These are phyloP conservation scores for Belonocnema kinseyi DNA, from an alignment of 1,140 invertebrate species.

Conservation along the genomic window DNA sequence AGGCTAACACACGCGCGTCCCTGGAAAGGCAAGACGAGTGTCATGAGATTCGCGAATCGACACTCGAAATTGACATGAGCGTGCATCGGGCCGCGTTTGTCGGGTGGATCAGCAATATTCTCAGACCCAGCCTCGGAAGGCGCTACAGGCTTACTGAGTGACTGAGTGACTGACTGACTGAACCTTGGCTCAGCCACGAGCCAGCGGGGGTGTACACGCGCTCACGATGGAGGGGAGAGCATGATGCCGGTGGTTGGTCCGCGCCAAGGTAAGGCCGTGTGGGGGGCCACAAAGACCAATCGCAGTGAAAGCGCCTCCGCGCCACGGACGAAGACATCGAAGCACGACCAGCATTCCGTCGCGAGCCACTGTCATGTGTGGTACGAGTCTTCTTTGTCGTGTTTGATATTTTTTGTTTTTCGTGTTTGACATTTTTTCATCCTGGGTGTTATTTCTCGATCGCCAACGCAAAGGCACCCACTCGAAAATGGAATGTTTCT, in stretches of 20 bases:
- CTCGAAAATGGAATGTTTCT: not conserved
- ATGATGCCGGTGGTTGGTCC: conserved; percentile 52
- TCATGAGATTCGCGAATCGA: conserved; percentile 25
- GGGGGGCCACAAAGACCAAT: conserved; percentile 60
- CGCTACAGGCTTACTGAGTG: conserved; percentile 71
- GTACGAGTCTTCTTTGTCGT: not conserved
- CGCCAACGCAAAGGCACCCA: conserved; percentile 17
- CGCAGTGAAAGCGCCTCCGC: conserved; percentile 19
- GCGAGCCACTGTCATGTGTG: conserved; percentile 53
- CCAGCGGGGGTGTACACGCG: conserved; percentile 70
- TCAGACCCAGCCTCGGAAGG: conserved; percentile 55
- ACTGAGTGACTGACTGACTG: conserved; percentile 51
- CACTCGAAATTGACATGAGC: conserved; percentile 1
- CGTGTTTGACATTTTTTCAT: not conserved
- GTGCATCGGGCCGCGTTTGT: conserved; percentile 7
- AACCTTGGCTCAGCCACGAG: conserved; percentile 53
- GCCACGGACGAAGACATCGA: conserved; percentile 43
- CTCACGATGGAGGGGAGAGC: conserved; percentile 44
- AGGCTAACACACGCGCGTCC: conserved; percentile 17
- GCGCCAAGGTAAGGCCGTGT: conserved; percentile 34
- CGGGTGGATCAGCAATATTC: not conserved
- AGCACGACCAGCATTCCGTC: conserved; percentile 56
- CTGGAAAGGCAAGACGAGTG: conserved; percentile 14
- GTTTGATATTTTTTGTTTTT: not conserved
- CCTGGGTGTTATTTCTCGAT: not conserved